Base-by-base conservation (phyloP, 2,888 invertebrate species). In the Chalcosyrphus nemorum region DNA sequence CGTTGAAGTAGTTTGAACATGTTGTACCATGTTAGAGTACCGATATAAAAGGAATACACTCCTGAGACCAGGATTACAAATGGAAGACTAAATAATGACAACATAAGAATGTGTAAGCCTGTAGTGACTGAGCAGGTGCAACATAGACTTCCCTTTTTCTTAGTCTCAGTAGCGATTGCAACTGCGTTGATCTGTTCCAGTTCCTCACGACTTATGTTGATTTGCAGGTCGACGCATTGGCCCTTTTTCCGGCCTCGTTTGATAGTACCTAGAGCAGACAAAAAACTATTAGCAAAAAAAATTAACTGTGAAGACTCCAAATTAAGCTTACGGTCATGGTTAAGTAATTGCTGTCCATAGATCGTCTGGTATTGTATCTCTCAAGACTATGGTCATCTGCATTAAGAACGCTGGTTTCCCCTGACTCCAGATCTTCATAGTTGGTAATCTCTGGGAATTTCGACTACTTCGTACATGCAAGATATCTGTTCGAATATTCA, bases 1-100 rank as follows among this genome's bases (percentile, higher is more conserved):
- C 95, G 72, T 94, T 94, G 68, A 95, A 93, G 88, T 94, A 94
- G 50, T 94, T n/a, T 93, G 88, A 95, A 95, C 85, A 95, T 93
- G 87, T 95, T 96, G 88, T 95, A 95, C 95, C 95, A 96, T 56
- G 95, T 94, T 87, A 95, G 91, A 1, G 95, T 95, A 17, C 95
- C 95, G 84, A 95, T 94, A 88, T 95, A 95, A 89, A 95, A 95
- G 0, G 95, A 94, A 88, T 95, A 95, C 56, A 93, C 89, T 11
- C 94, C 92, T 7, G 95, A 95, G 75, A 94, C 91, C 41, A 94
- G 87, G 29, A 94, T 92, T 15, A 95, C 94, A 91, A 95, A 92
- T 9, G 96, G 96, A 87, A 94, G 92, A 88, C 94, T 94, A 9
- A 95, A 81, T 32, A 95, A 86, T 45, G 94, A 94, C 88, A 95